Conservation (phyloP, 2,113 vertebrate species). For the Paramormyrops kingsleyae region DNA sequence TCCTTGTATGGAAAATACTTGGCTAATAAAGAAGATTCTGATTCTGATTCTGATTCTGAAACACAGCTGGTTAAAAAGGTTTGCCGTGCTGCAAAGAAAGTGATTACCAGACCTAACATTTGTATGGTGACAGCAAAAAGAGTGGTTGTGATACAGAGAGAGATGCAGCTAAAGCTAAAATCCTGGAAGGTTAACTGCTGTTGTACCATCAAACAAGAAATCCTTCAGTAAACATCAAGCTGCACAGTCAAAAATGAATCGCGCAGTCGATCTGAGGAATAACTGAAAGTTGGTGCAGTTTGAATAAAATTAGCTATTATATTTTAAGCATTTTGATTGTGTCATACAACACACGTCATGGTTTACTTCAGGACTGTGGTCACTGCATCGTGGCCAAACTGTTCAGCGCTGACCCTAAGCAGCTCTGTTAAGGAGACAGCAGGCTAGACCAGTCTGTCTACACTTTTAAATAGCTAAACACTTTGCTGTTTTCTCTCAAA, state of each 20-base stretch:
- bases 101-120: not conserved
- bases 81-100: not conserved
- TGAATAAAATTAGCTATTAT: not conserved
- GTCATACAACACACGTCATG: not conserved
- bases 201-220: not conserved
- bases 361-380: not conserved
- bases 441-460: not conserved
- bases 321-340: not conserved
- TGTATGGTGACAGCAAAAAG: not conserved
- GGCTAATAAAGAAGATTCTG: no score
- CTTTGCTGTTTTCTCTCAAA: not conserved
- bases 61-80: not conserved
- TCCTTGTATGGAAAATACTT: no score
- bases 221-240: not conserved
- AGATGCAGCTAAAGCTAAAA: not conserved
- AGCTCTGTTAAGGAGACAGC: not conserved
- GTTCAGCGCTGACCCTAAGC: not conserved
- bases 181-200: not conserved
- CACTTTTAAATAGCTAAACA: not conserved
- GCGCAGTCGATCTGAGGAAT: not conserved
- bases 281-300: not conserved
- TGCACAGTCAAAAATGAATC: not conserved
- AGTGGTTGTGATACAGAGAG: not conserved
- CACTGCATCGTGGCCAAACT: not conserved
- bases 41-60: not conserved